Evolutionary conservation across 2,113 vertebrate species (phyloP).

Genomic region (Ranitomeya variabilis): DNA sequence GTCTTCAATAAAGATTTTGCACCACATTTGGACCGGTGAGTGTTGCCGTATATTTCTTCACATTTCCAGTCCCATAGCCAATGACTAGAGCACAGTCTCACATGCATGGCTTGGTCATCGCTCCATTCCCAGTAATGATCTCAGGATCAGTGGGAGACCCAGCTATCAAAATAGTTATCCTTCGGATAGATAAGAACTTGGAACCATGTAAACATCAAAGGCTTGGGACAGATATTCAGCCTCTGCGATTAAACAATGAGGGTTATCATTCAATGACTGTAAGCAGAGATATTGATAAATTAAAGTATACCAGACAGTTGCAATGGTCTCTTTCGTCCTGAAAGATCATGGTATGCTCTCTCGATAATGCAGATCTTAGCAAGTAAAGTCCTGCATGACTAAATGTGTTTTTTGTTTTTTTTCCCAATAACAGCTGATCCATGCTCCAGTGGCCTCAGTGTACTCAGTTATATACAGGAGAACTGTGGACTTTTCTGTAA

Average conservation of each 20-base stretch:
- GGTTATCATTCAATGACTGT: not conserved
- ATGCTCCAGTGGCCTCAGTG: not conserved
- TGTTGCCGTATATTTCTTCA: too few relatives aligned
- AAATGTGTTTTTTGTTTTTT: not conserved
- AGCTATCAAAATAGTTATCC: too few relatives aligned
- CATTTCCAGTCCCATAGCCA: too few relatives aligned
- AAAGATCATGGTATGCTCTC: not conserved
- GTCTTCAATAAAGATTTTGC: too few relatives aligned
- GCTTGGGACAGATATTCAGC: not conserved
- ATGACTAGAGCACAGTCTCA: too few relatives aligned
- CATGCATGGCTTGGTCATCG: too few relatives aligned
- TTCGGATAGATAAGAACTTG: too few relatives aligned
- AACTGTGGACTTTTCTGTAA: constrained; percentile 58
- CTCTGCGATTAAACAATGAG: not conserved
- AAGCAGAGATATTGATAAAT: not conserved
- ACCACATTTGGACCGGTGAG: too few relatives aligned
- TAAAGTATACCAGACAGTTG: not conserved
- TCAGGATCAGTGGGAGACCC: too few relatives aligned
- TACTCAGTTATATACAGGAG: constrained; percentile 44
- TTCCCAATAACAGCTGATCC: constrained; percentile 55
- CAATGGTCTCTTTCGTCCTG: not conserved
- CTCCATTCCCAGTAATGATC: too few relatives aligned
- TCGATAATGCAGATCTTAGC: not conserved
- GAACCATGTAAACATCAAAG: not conserved
- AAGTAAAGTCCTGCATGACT: too few relatives aligned